These are phyloP conservation scores for Augochlora pura DNA, from an alignment of 1,140 invertebrate species.

Conservation along the genomic window DNA sequence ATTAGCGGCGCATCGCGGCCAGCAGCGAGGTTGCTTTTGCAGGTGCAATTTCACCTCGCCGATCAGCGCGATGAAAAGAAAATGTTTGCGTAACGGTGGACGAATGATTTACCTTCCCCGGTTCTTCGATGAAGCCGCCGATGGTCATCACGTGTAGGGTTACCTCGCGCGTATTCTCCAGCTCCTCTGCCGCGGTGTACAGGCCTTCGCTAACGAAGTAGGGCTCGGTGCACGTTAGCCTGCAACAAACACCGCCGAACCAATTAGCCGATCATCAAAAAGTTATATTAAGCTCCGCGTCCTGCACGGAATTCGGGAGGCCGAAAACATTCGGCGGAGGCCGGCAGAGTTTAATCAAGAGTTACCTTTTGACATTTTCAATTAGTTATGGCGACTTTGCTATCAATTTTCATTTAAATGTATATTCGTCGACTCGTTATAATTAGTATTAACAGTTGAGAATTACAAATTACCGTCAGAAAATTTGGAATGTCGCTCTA, in stretches of 20 bases:
- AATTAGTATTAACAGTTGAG: too few relatives aligned
- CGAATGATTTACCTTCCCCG: slow-evolving; percentile 60
- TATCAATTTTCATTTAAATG: too few relatives aligned
- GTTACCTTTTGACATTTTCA: too few relatives aligned
- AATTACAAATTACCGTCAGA: too few relatives aligned
- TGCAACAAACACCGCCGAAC: slow-evolving; percentile 53
- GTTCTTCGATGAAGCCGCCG: slow-evolving; percentile 74
- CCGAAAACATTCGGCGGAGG: too few relatives aligned
- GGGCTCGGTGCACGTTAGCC: slow-evolving; percentile 85
- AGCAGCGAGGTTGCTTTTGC: background rate
- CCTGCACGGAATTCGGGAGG: too few relatives aligned
- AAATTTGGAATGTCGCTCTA: too few relatives aligned
- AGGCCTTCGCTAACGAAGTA: slow-evolving; percentile 93
- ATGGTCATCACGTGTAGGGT: slow-evolving; percentile 84
- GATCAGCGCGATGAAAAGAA: slow-evolving; percentile 11
- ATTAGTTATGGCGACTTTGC: too few relatives aligned
- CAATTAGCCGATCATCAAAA: slow-evolving; percentile 23
- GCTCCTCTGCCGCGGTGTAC: slow-evolving; percentile 81
- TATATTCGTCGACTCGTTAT: too few relatives aligned
- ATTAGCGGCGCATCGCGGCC: slow-evolving; percentile 7
- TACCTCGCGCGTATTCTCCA: slow-evolving; percentile 82
- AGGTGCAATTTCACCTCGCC: slow-evolving; percentile 14
- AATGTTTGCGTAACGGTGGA: slow-evolving; percentile 21
- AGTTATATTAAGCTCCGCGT: too few relatives aligned
- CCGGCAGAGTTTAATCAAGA: too few relatives aligned